phyloP scores from a whole-genome alignment of 2,888 invertebrate species.

The Eumerus sabulonum region DNA sequence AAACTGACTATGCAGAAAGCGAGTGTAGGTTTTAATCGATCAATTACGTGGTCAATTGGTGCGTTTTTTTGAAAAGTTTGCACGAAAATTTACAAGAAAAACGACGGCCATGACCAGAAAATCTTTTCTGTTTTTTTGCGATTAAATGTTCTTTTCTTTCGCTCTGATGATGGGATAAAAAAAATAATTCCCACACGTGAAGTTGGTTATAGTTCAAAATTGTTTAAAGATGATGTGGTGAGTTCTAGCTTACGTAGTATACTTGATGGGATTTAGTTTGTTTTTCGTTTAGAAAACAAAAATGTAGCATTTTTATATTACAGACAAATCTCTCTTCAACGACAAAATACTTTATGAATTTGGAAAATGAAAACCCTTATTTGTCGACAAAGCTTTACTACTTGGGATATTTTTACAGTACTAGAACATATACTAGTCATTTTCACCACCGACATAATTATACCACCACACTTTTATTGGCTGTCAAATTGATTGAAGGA shows the following conservation, averaged over 20 bases:
- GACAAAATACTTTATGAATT: too few relatives aligned
- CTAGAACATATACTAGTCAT: too few relatives aligned
- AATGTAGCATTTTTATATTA: too few relatives aligned
- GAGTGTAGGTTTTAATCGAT: conserved; percentile 7
- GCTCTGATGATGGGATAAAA: conserved; percentile 51
- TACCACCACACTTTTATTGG: too few relatives aligned
- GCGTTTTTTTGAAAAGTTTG: conserved; percentile 41
- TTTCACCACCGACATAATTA: too few relatives aligned
- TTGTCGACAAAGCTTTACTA: too few relatives aligned
- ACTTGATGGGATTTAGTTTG: background rate
- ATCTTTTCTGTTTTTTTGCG: conserved; percentile 60
- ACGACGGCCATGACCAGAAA: conserved; percentile 66
- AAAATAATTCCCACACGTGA: conserved; percentile 43
- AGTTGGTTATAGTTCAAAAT: conserved; percentile 32
- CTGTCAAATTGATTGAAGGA: background rate
- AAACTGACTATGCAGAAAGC: conserved; percentile 7
- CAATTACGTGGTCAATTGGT: conserved; percentile 25
- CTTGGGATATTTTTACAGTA: too few relatives aligned
- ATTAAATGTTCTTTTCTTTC: conserved; percentile 56
- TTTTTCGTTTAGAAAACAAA: background rate
- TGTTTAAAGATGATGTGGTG: background rate
- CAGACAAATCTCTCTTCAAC: too few relatives aligned
- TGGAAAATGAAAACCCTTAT: too few relatives aligned
- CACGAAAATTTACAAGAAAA: conserved; percentile 56
- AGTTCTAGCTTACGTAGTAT: background rate